Evolutionary conservation across 2,113 vertebrate genomes (phyloP).

Genomic region (Saccopteryx bilineata): DNA sequence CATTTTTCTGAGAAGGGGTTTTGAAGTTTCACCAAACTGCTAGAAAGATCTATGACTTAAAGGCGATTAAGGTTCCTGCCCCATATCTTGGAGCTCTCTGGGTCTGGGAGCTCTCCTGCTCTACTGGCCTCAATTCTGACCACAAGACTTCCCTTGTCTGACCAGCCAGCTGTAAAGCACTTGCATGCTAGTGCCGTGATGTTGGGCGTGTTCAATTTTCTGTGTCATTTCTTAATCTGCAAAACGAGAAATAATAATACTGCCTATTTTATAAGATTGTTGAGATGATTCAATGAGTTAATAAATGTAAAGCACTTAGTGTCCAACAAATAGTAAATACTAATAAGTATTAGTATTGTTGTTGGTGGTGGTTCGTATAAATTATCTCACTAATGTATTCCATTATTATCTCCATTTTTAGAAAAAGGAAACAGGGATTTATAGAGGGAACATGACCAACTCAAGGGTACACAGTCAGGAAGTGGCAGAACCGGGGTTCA

Average conservation of each 20-base stretch:
- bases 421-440: slow-evolving; percentile 42
- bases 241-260: background rate
- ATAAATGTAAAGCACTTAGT: background rate
- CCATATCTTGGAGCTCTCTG: background rate
- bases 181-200: background rate
- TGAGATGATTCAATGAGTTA: slow-evolving; percentile 23
- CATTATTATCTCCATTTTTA: slow-evolving; percentile 47
- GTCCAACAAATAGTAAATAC: background rate
- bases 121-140: slow-evolving; percentile 2
- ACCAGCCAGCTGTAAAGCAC: background rate
- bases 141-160: background rate
- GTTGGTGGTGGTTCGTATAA: background rate
- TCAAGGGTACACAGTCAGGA: background rate
- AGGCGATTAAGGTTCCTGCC: background rate
- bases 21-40: background rate
- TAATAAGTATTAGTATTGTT: slow-evolving; percentile 27
- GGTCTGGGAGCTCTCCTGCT: background rate
- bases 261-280: background rate
- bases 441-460: background rate
- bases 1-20: background rate
- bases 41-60: background rate
- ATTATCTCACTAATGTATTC: background rate
- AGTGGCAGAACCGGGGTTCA: slow-evolving; percentile 18
- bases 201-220: background rate
- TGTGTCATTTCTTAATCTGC: slow-evolving; percentile 9